Base-by-base conservation (phyloP, 2,113 vertebrate species). In the Cygnus atratus region DNA sequence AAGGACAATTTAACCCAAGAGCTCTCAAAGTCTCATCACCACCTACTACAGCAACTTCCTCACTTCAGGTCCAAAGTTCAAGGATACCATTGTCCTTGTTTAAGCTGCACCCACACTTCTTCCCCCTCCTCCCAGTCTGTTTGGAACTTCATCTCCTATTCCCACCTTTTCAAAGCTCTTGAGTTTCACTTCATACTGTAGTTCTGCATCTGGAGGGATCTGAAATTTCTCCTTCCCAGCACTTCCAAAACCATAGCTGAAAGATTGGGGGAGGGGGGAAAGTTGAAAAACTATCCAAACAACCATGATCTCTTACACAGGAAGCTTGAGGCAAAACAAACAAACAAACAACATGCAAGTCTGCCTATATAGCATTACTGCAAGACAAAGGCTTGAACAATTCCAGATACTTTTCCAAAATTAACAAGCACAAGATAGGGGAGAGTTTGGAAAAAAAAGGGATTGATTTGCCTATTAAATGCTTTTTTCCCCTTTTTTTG, bases 111-210 rank as follows among this genome's bases (percentile, higher is more conserved):
- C 78, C 26, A 15, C 31, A 21, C 50, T 75, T 68, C 41, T 18
- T 37, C 26, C 44, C 54, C 46, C 14, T n/a, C 14, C 13, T 29
- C 37, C 19, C 4, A 28, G 0, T n/a, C 31, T 80, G 31, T 55
- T 48, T 50, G 14, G 13, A 28, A 54, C 33, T 73, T 76, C 37
- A 20, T 10, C 31, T 91, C 48, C 59, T 10, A 1, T 58, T 72
- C 96, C 78, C 94, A 99, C 99, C 99, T 99, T 99, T 95, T 99
- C 99, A 97, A 99, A 99, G 63, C 97, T 98, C 87, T 98, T 98
- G 59, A 99, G 98, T 63, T 98, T 99, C 67, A 99, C 96, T 96
- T 98, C 99, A 70, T 99, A 99, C 18, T 98, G 97, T 22, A 99
- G 96, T 13, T 98, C 98, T 9, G 99, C 99, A 41, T 98, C 96